These are phyloP conservation scores for Lomographa bimaculata DNA, from an alignment of 2,888 invertebrate genomes.

Conservation along the genomic window DNA sequence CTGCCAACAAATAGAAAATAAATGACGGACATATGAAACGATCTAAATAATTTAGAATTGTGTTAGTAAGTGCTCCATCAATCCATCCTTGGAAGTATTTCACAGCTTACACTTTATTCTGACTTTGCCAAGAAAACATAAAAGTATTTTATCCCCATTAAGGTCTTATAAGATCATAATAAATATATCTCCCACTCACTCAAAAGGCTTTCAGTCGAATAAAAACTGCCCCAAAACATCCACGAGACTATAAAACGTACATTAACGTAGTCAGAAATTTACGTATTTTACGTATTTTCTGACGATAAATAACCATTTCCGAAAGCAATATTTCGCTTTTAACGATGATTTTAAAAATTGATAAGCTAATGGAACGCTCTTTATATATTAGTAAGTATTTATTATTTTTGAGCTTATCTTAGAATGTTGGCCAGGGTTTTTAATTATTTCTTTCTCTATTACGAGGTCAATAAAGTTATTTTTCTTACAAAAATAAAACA, in stretches of 20 bases:
- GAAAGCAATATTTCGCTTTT: slow-evolving; percentile 34
- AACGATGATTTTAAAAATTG: slow-evolving; percentile 37
- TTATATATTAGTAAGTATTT: slow-evolving; percentile 17
- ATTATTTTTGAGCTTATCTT: slow-evolving; percentile 6
- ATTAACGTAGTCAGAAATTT: slow-evolving; percentile 31
- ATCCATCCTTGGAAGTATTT: too few relatives aligned
- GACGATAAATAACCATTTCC: slow-evolving; percentile 37
- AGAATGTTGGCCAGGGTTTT: slow-evolving; percentile 9
- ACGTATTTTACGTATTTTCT: slow-evolving; percentile 29
- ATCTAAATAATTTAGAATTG: too few relatives aligned
- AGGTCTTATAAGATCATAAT: slow-evolving; percentile 20
- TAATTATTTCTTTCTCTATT: slow-evolving; percentile 1
- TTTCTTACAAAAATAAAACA: too few relatives aligned
- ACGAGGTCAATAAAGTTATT: too few relatives aligned
- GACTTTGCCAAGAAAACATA: slow-evolving; percentile 16
- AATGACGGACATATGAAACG: too few relatives aligned
- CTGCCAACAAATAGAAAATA: too few relatives aligned
- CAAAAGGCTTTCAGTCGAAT: slow-evolving; percentile 22
- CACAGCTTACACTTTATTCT: too few relatives aligned
- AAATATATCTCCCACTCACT: slow-evolving; percentile 20
- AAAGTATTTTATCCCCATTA: slow-evolving; percentile 5
- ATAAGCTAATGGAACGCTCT: slow-evolving; percentile 35
- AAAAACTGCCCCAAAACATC: slow-evolving; percentile 28
- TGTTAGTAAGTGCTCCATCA: too few relatives aligned
- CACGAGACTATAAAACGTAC: slow-evolving; percentile 33